phyloP scores from a whole-genome alignment of 2,888 invertebrate species.

The Patella caerulea region DNA sequence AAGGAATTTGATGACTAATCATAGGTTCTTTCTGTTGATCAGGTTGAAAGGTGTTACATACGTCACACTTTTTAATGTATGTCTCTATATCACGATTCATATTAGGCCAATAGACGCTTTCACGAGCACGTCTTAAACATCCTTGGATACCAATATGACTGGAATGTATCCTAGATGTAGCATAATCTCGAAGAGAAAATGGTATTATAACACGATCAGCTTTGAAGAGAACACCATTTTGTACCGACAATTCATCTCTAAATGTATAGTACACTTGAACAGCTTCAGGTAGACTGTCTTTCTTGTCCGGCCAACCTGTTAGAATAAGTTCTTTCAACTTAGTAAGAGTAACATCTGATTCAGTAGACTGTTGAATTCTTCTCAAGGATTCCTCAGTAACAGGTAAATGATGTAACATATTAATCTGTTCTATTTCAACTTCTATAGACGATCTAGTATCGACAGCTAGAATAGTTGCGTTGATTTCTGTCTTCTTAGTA shows the following conservation, averaged over 20 bases:
- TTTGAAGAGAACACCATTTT: slow-evolving; percentile 37
- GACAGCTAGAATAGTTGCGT: no score
- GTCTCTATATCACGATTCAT: background rate
- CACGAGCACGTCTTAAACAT: background rate
- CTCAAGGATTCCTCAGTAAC: no score
- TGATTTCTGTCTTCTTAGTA: no score
- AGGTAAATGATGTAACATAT: no score
- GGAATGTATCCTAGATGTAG: slow-evolving; percentile 15
- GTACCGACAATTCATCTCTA: slow-evolving; percentile 33
- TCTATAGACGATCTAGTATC: no score
- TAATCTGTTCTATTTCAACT: no score
- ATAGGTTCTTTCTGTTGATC: slow-evolving; percentile 33
- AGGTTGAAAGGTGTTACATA: slow-evolving; percentile 17
- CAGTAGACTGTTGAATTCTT: no score
- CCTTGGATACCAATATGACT: slow-evolving; percentile 16
- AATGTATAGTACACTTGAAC: slow-evolving; percentile 33
- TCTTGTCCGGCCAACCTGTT: slow-evolving; percentile 35
- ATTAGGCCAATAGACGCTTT: background rate
- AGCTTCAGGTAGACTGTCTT: slow-evolving; percentile 20
- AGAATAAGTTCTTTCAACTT: slow-evolving; percentile 11
- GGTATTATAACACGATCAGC: slow-evolving; percentile 27
- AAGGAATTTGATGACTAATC: no score
- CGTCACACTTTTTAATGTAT: background rate
- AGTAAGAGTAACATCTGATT: no score
- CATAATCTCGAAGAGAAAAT: slow-evolving; percentile 1